Percentiles rank a stretch among this genome's conserved stretches.
Conservation (phyloP, 2,113 vertebrate species). For the Dicentrarchus labrax region DNA sequence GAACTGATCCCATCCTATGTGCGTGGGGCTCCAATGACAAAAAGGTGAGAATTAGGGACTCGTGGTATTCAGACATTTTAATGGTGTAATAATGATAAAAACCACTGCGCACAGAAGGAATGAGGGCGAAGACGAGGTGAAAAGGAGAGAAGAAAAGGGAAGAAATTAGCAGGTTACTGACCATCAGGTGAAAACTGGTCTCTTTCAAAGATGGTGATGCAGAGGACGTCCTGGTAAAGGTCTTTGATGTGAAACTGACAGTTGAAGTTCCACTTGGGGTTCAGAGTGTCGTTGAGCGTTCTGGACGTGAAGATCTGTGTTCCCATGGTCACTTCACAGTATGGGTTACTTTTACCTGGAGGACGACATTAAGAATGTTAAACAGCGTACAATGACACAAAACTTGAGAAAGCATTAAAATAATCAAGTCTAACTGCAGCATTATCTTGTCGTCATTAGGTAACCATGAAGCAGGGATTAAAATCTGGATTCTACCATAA, state of each 20-base stretch:
- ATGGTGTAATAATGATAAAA: not conserved
- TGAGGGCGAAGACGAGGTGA: not conserved
- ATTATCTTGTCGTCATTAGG: no score
- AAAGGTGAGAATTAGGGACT: not conserved
- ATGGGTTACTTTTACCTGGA: conserved; percentile 94
- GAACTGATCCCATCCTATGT: no score
- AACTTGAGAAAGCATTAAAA: not conserved
- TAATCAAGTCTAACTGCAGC: no score
- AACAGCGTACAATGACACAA: not conserved
- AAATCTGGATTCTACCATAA: not conserved
- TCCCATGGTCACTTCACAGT: conserved; percentile 97
- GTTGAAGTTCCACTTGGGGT: conserved; percentile 98
- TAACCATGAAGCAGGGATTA: not conserved
- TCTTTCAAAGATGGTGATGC: conserved; percentile 93
- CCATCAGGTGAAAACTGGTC: conserved; percentile 96
- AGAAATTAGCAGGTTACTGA: conserved; percentile 69
- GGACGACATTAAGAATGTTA: not conserved
- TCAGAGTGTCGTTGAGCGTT: conserved; percentile 91
- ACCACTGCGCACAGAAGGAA: not conserved
- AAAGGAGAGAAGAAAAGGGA: not conserved
- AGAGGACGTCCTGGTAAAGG: conserved; percentile 95
- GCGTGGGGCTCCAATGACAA: not conserved
- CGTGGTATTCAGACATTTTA: not conserved
- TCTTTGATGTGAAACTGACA: conserved; percentile 98
- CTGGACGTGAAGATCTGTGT: conserved; percentile 94